These are phyloP conservation scores for Diabrotica balteata DNA, from an alignment of 2,888 invertebrate species.

Conservation along the genomic window DNA sequence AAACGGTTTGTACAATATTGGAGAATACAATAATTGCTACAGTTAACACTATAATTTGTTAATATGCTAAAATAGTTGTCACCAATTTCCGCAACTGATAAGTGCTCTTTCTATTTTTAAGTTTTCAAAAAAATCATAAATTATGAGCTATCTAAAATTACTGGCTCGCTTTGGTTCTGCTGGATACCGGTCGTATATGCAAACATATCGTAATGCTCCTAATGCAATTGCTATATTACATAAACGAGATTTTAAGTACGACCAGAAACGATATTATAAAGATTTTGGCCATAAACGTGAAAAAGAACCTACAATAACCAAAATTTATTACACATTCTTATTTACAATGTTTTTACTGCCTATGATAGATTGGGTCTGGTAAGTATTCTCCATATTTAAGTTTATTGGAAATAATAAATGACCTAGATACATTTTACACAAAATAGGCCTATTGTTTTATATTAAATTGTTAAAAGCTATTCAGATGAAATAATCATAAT, in stretches of 20 bases:
- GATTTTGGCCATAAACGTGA: slow-evolving; percentile 66
- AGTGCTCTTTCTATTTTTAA: slow-evolving; percentile 11
- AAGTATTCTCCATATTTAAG: slow-evolving; percentile 41
- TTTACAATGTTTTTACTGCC: slow-evolving; percentile 54
- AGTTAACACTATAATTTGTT: too few relatives aligned
- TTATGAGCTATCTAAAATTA: slow-evolving; percentile 33
- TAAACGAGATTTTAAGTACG: slow-evolving; percentile 24
- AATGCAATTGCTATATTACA: slow-evolving; percentile 5
- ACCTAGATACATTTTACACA: too few relatives aligned
- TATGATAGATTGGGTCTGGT: slow-evolving; percentile 62
- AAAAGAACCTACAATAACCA: slow-evolving; percentile 57
- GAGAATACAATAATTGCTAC: too few relatives aligned
- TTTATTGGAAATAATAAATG: too few relatives aligned
- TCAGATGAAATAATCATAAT: too few relatives aligned
- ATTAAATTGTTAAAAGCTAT: too few relatives aligned
- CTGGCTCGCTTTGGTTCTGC: slow-evolving; percentile 18
- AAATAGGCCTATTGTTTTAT: too few relatives aligned
- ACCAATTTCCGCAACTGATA: too few relatives aligned
- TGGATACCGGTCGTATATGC: slow-evolving; percentile 18
- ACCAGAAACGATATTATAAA: slow-evolving; percentile 59
- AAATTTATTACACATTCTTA: slow-evolving; percentile 59
- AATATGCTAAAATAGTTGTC: too few relatives aligned
- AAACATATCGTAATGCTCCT: slow-evolving; percentile 21
- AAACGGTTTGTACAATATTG: too few relatives aligned
- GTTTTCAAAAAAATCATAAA: slow-evolving; percentile 6